Conservation (phyloP, 2,797 vertebrate species). For the Craterocephalus amniculus region DNA sequence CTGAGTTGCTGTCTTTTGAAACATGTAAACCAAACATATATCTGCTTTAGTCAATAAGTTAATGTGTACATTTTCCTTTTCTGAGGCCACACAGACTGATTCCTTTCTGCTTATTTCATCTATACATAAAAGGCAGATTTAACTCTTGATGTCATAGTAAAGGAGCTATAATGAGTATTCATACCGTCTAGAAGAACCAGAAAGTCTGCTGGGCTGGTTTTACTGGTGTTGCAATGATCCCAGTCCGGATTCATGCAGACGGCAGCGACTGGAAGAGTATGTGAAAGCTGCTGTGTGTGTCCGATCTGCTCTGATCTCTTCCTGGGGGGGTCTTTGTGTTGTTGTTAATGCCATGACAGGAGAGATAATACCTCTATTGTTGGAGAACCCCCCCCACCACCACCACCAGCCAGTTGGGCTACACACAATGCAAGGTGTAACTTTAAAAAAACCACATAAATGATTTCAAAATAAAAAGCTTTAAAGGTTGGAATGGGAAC, state of each 20-base stretch:
- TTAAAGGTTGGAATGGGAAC: neutral
- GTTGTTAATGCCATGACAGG: conserved; percentile 73
- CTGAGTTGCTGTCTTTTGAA: conserved; percentile 7
- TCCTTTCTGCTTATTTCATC: conserved; percentile 14
- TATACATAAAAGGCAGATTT: conserved; percentile 21
- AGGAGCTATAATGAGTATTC: conserved; percentile 11
- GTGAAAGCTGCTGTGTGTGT: conserved; percentile 70
- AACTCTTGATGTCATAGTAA: conserved; percentile 6
- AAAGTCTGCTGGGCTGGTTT: conserved; percentile 29
- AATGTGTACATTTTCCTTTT: conserved; percentile 24
- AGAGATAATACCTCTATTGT: conserved; percentile 78
- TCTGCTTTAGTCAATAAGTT: conserved; percentile 27
- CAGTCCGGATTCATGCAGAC: conserved; percentile 14
- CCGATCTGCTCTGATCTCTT: conserved; percentile 75
- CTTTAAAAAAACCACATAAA: conserved; percentile 54
- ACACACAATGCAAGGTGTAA: conserved; percentile 41
- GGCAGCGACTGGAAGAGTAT: conserved; percentile 46
- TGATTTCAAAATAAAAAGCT: conserved; percentile 12
- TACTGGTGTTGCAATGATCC: conserved; percentile 54
- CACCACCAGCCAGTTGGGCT: conserved; percentile 26
- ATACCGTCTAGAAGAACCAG: conserved; percentile 32
- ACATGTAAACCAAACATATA: conserved; percentile 1
- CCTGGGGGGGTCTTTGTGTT: conserved; percentile 72
- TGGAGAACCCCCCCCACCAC: conserved; percentile 55
- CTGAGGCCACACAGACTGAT: neutral